Base-by-base conservation (phyloP, 2,113 vertebrate genomes). In the Pagrus major region DNA sequence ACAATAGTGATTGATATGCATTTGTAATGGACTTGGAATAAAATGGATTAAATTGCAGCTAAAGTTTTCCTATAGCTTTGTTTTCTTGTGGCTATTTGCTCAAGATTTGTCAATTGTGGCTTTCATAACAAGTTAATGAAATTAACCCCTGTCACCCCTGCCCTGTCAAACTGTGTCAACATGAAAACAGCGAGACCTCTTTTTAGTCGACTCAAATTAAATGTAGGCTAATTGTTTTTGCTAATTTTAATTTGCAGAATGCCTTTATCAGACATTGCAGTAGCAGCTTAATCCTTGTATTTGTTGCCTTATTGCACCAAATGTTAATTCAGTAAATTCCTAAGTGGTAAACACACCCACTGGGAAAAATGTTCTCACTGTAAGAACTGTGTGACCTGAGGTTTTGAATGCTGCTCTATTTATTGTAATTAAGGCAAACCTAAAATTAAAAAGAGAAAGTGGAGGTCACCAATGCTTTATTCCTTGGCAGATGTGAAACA, bases 161-260 rank as follows among this genome's bases (percentile, higher is more conserved):
- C 29, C 39, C 15, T 55, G 11, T 47, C 52, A 73, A 66, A 56
- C 37, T 41, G 33, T 23, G 20, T 41, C 6, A 52, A 46, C 37
- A 31, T 29, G 14, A 67, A 56, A 71, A 9, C 51, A 37, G 29
- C 9, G 0, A 33, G 1, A 54, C 21, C 14, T 10, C 23, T 25
- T 5, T 47, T 54, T 33, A 59, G 25, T 60, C 39, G 4, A 67
- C 35, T 67, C n/a, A 60, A 54, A 72, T 65, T 27, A 5, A 76
- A 35, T 29, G 5, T 65, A n/a, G n/a, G n/a, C n/a, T n/a, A 61
- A 70, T 67, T 67, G 25, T 1, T 2, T 37, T 61, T 56, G 9
- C 29, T 56, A 21, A 2, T 80, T 79, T 78, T 59, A 54, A 82
- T 83, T 88, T 70, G 11, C 23, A 51, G 33, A 31, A 33, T 42